A percentile compares a stretch with the other conserved stretches of the same genome.
These are phyloP conservation scores for Leptinotarsa haldemani DNA, from an alignment of 2,888 invertebrate species.

Conservation along the genomic window DNA sequence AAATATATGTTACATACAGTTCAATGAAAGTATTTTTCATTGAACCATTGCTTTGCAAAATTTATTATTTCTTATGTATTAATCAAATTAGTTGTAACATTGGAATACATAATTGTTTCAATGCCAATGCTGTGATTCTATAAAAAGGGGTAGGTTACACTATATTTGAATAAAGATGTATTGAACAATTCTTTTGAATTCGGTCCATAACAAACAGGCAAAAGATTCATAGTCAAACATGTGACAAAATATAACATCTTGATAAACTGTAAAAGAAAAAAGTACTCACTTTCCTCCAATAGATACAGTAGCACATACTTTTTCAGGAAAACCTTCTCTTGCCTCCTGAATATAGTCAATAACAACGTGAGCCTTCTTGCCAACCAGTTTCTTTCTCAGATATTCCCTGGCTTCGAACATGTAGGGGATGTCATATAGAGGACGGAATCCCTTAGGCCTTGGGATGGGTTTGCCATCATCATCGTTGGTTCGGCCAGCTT, in stretches of 20 bases:
- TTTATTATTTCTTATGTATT: too few species aligned
- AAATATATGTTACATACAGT: too few species aligned
- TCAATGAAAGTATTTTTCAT: too few species aligned
- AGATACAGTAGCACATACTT: slow-evolving; percentile 92
- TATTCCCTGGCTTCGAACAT: slow-evolving; percentile 99
- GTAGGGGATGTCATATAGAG: slow-evolving; percentile 97
- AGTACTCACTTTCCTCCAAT: slow-evolving; percentile 76
- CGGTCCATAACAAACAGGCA: too few species aligned
- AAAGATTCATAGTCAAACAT: too few species aligned
- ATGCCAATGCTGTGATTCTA: too few species aligned
- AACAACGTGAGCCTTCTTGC: slow-evolving; percentile 91
- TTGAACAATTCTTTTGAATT: too few species aligned
- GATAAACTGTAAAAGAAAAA: slow-evolving; percentile 19
- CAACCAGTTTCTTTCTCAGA: slow-evolving; percentile 93
- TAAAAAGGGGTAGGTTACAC: too few species aligned
- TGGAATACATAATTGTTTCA: too few species aligned
- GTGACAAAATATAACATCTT: neutral
- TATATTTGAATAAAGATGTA: too few species aligned
- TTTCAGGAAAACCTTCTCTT: slow-evolving; percentile 93
- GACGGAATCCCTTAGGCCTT: slow-evolving; percentile 82
- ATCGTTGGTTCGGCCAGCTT: slow-evolving; percentile 69
- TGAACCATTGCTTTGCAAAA: too few species aligned
- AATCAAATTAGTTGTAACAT: too few species aligned
- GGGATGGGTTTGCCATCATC: slow-evolving; percentile 77
- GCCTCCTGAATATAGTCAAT: slow-evolving; percentile 98